A percentile compares a stretch with the other conserved stretches of the same genome.
phyloP scores from a whole-genome alignment of 1,140 invertebrate species.

The Harpegnathos saltator region DNA sequence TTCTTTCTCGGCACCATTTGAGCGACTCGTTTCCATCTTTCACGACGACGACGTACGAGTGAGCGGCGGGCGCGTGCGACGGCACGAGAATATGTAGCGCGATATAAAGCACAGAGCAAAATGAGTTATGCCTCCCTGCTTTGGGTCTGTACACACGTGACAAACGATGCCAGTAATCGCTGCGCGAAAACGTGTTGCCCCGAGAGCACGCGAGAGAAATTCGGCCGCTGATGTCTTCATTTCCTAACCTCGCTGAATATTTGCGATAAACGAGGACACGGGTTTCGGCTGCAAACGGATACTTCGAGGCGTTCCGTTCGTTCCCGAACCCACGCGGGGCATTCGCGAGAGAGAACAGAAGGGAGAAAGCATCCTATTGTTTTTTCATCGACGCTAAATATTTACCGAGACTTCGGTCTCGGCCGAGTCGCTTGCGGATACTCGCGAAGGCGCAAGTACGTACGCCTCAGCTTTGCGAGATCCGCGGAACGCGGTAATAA shows the following conservation, averaged over 20 bases:
- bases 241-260: background rate
- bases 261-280: background rate
- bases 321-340: too few relatives aligned
- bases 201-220: background rate
- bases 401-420: too few relatives aligned
- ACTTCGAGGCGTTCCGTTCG: too few relatives aligned
- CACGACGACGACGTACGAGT: background rate
- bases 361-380: too few relatives aligned
- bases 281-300: background rate
- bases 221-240: conserved; percentile 12
- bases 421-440: too few relatives aligned
- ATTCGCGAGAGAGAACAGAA: too few relatives aligned
- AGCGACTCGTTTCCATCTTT: conserved; percentile 8
- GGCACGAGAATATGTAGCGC: conserved; percentile 26
- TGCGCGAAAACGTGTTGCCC: conserved; percentile 23
- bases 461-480: background rate
- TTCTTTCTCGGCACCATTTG: conserved; percentile 27
- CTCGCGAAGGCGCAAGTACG: too few relatives aligned
- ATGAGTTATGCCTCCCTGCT: conserved; percentile 12
- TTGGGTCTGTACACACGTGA: conserved; percentile 23
- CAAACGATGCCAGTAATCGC: conserved; percentile 23
- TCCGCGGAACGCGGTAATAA: conserved; percentile 9
- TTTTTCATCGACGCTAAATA: background rate
- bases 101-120: conserved; percentile 5
- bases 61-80: background rate